A percentile compares a stretch with the other conserved stretches of the same genome.
Conservation (phyloP, 1,140 invertebrate genomes). For the Caenorhabditis tropicalis region DNA sequence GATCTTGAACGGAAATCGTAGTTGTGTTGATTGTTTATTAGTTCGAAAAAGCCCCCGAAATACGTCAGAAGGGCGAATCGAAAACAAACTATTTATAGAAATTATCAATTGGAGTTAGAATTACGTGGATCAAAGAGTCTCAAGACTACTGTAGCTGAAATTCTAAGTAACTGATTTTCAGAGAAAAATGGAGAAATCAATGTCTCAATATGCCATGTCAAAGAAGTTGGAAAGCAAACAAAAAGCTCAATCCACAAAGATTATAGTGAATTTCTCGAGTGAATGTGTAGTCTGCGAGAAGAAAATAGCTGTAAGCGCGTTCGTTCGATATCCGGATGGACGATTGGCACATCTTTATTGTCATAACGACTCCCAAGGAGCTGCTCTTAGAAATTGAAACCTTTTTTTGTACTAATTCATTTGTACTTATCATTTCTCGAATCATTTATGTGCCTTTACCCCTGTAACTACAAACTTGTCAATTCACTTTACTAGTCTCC, state of each 20-base stretch:
- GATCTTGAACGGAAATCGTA: too few species aligned
- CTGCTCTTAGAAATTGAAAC: neutral
- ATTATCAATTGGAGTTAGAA: too few species aligned
- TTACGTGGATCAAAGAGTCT: too few species aligned
- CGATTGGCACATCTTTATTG: conserved; percentile 11
- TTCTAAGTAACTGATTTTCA: neutral
- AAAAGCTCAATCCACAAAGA: neutral
- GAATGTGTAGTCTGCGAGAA: conserved; percentile 25
- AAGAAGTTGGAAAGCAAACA: conserved; percentile 4
- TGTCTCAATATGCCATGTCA: conserved; percentile 18
- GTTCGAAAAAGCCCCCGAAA: too few species aligned
- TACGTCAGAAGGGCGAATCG: too few species aligned
- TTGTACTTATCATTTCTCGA: neutral
- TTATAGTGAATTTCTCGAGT: neutral
- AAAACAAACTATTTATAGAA: too few species aligned
- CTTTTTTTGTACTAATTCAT: neutral
- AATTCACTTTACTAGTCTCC: neutral
- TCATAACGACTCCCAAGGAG: neutral
- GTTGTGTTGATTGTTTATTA: too few species aligned
- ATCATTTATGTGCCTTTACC: conserved; percentile 4
- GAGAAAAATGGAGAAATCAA: conserved; percentile 34
- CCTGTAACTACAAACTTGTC: neutral
- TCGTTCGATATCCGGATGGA: conserved; percentile 26
- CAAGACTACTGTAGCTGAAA: too few species aligned
- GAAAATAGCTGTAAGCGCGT: conserved; percentile 23